Evolutionary conservation across 2,797 vertebrate species (phyloP).

Genomic region (Eospalax fontanierii): DNA sequence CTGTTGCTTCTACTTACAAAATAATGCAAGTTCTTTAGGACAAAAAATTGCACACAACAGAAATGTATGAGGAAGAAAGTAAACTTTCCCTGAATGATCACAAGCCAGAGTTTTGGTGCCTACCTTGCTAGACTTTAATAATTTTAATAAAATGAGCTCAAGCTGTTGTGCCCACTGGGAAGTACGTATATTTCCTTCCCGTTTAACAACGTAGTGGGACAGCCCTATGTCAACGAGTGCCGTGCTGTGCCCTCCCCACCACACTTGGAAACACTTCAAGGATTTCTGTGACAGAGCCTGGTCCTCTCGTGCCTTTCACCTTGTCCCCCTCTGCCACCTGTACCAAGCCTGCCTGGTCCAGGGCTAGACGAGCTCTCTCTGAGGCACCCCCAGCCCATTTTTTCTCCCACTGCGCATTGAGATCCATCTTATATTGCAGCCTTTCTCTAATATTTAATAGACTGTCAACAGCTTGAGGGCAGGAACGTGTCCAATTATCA

Average conservation of each 20-base stretch:
- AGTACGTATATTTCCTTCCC: not conserved
- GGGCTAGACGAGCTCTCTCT: not conserved
- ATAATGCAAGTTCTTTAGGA: not conserved
- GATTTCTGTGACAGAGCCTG: not conserved
- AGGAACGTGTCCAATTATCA: not conserved
- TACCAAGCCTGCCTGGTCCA: not conserved
- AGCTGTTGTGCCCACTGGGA: not conserved
- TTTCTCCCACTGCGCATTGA: not conserved
- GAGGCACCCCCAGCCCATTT: not conserved
- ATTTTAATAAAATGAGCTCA: constrained; percentile 16
- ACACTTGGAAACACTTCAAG: not conserved
- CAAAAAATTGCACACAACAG: not conserved
- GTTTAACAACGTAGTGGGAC: not conserved
- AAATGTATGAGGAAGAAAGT: not conserved
- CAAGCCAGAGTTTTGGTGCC: not conserved
- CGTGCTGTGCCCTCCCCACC: not conserved
- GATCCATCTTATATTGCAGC: not conserved
- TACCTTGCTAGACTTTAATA: not conserved
- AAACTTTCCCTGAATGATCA: not conserved
- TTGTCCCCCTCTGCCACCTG: not conserved
- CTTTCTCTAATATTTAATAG: not conserved
- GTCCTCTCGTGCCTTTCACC: not conserved
- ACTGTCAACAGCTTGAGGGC: not conserved
- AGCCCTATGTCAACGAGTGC: not conserved
- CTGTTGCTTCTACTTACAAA: constrained; percentile 8